Evolutionary conservation across 2,888 invertebrate species (phyloP).

Genomic region (Lepidocyrtoides sp.): DNA sequence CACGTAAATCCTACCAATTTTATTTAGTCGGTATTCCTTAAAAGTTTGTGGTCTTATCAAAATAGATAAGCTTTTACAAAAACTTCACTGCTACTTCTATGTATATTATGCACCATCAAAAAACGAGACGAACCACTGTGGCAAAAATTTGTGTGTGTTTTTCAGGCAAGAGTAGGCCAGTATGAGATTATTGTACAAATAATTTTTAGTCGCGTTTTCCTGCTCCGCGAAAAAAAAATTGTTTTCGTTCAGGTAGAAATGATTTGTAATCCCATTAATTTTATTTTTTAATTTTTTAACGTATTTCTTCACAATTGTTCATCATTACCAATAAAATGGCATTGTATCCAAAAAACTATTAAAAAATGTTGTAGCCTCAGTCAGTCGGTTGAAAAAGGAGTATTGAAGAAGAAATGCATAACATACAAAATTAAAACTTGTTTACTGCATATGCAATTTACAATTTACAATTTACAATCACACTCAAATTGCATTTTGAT

Average conservation of each 20-base stretch:
- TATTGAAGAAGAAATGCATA: not conserved
- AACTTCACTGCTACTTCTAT: not conserved
- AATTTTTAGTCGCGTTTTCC: not conserved
- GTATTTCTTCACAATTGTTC: not conserved
- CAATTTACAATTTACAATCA: too few relatives aligned
- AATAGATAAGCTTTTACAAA: slow-evolving; percentile 25
- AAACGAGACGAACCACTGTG: not conserved
- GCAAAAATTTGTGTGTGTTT: not conserved
- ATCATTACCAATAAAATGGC: not conserved
- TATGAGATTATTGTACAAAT: slow-evolving; percentile 12
- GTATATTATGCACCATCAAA: not conserved
- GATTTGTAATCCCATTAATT: not conserved
- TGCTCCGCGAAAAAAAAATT: not conserved
- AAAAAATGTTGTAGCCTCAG: not conserved
- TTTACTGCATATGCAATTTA: too few relatives aligned
- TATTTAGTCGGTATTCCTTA: not conserved
- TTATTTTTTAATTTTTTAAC: not conserved
- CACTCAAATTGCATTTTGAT: too few relatives aligned
- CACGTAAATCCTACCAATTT: not conserved
- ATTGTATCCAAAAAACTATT: not conserved
- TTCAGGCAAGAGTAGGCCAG: slow-evolving; percentile 66
- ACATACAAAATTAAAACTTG: too few relatives aligned
- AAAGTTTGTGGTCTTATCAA: not conserved
- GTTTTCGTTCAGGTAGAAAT: slow-evolving; percentile 17
- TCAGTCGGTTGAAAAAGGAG: not conserved